A percentile compares a stretch with the other conserved stretches of the same genome.
These are phyloP conservation scores for Disparrhopalites patrizii DNA, from an alignment of 2,888 invertebrate genomes.

Conservation along the genomic window DNA sequence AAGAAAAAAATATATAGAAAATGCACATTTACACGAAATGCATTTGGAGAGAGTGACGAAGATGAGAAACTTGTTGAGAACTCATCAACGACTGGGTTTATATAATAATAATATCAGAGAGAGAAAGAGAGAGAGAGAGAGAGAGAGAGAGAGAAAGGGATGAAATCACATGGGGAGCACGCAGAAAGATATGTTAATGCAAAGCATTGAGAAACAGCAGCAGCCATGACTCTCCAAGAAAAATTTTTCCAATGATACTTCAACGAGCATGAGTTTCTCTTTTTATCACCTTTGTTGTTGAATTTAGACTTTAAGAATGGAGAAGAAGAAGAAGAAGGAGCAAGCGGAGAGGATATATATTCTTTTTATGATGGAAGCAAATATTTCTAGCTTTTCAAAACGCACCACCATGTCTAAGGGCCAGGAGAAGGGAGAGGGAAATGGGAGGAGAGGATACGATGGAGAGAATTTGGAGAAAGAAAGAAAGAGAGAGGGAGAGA, in stretches of 20 bases:
- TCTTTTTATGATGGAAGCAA: constrained; percentile 28
- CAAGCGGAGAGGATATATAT: constrained; percentile 14
- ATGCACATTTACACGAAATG: constrained; percentile 24
- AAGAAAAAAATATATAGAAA: constrained; percentile 16
- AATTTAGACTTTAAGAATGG: constrained; percentile 24
- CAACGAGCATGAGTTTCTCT: constrained; percentile 28
- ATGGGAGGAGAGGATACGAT: no score
- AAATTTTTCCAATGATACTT: constrained; percentile 18
- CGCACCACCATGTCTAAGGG: no score
- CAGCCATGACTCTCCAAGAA: constrained; percentile 20
- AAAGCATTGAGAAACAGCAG: constrained; percentile 19
- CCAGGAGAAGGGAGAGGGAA: no score
- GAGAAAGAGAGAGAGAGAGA: background rate
- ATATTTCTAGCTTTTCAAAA: constrained; percentile 23
- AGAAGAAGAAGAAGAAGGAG: constrained; percentile 5
- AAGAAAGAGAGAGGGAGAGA: no score
- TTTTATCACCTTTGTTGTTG: constrained; percentile 30
- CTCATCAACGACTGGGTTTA: constrained; percentile 22
- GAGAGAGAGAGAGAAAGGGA: background rate
- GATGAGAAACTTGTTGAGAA: constrained; percentile 21
- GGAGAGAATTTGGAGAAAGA: no score
- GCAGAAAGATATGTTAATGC: constrained; percentile 12
- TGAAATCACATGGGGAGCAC: constrained; percentile 23
- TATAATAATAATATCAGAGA: constrained; percentile 15
- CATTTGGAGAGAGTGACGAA: constrained; percentile 21